Evolutionary conservation across 2,888 invertebrate genomes (phyloP), one percentile per base, ranked within the genome.

Genomic region (Drosophila fulvimacula): DNA sequence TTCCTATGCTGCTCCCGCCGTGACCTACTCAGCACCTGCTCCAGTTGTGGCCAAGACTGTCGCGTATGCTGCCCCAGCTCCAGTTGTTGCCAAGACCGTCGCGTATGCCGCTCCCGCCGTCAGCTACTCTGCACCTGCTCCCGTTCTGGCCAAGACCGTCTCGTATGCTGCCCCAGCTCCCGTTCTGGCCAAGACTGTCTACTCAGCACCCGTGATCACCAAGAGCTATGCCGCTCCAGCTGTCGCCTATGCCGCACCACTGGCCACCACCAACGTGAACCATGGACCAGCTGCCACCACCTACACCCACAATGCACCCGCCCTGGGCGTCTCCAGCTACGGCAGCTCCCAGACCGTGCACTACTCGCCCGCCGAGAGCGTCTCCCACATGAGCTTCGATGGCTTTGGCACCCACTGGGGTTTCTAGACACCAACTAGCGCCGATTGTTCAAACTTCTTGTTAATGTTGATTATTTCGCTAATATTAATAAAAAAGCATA

Each of bases 401-500:
- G 95, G 95, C 75, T 93, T 94, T 65, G 94, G 94, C 80, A 94
- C 94, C 82, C 94, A 94, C 83, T 95, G 95, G 93, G 94, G 93
- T 82, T 95, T 94, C 94, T 95, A 94, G 94, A 58, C 46, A 42
- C 44, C 11, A 30, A 10, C 27, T 10, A 13, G 3, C 24, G 32
- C 56, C 46, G 17, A 41, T 71, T 69, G 69, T 71, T 78, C 73
- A 66, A 55, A 64, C 62, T 69, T 68, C 66, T 79, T 84, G 82
- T 82, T 82, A 80, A 72, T 69, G 36, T 69, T 80, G 52, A 36
- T 38, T 24, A n/a, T 38, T 30, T 61, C 55, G 49, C 39, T 71
- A 24, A 21, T 46, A 30, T 34, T 34, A 34, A 21, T 41, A 41
- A 41, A 19, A 15, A 15, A 55, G 36, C 65, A 64, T 52, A 72